These are phyloP conservation scores for Xiphydria camelus DNA, from an alignment of 2,888 invertebrate species.

Conservation along the genomic window DNA sequence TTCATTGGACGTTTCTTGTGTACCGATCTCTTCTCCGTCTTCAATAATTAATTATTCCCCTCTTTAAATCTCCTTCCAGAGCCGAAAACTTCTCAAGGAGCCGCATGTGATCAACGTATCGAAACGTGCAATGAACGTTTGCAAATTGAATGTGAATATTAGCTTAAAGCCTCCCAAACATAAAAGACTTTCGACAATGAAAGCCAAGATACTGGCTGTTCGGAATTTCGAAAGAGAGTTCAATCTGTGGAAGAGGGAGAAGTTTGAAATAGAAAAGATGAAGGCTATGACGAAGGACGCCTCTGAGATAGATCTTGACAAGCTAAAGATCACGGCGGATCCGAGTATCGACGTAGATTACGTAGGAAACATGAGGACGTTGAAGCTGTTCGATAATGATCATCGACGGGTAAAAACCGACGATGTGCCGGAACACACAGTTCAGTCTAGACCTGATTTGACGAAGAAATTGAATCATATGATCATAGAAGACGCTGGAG, in stretches of 20 bases:
- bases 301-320: conserved; percentile 23
- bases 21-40: background rate
- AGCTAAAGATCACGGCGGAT: conserved; percentile 34
- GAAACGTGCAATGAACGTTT: no score
- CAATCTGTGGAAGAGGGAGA: conserved; percentile 10
- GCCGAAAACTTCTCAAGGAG: no score
- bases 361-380: conserved; percentile 24
- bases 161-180: conserved; percentile 4
- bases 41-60: background rate
- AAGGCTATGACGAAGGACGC: conserved; percentile 8
- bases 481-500: background rate
- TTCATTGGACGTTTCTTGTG: no score
- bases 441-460: conserved; percentile 26
- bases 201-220: conserved; percentile 21
- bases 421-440: conserved; percentile 22
- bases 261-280: conserved; percentile 10
- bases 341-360: conserved; percentile 28
- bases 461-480: conserved; percentile 26
- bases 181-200: conserved; percentile 29
- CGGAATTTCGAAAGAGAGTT: conserved; percentile 18
- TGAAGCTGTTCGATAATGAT: conserved; percentile 32
- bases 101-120: no score
- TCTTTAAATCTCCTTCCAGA: no score
- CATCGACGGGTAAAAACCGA: conserved; percentile 20
- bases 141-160: no score